Percentiles rank a stretch among this genome's conserved stretches.
Evolutionary conservation across 1,140 invertebrate genomes (phyloP).

Genomic region (Platorchestia sp.): DNA sequence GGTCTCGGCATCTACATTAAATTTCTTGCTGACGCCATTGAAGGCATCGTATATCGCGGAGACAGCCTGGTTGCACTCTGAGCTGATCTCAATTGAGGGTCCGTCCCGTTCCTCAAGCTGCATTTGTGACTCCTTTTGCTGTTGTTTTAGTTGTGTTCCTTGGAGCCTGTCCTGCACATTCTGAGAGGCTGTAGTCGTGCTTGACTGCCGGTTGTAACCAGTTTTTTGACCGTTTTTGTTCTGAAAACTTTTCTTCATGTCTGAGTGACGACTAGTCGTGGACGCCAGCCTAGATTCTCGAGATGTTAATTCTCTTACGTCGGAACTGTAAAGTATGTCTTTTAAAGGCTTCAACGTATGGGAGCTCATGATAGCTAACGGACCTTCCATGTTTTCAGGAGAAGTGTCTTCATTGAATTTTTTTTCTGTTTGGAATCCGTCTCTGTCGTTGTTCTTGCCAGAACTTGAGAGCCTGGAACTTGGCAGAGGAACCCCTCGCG

Average conservation of each 20-base stretch:
- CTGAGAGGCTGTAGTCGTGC: background rate
- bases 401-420: background rate
- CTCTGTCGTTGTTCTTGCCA: background rate
- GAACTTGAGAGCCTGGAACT: background rate
- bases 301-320: background rate
- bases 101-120: background rate
- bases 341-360: background rate
- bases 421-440: background rate
- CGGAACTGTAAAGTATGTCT: background rate
- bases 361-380: background rate
- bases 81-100: background rate
- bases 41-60: conserved; percentile 15
- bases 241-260: background rate
- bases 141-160: background rate
- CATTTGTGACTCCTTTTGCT: background rate
- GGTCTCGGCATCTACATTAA: background rate
- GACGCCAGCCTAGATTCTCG: background rate
- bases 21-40: background rate
- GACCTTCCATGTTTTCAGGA: background rate
- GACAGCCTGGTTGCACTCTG: background rate
- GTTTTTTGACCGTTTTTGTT: background rate
- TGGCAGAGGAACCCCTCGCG: background rate
- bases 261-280: background rate
- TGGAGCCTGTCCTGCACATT: background rate
- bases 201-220: background rate